Evolutionary conservation across 1,140 invertebrate genomes (phyloP).

Genomic region (Mercenaria mercenaria): DNA sequence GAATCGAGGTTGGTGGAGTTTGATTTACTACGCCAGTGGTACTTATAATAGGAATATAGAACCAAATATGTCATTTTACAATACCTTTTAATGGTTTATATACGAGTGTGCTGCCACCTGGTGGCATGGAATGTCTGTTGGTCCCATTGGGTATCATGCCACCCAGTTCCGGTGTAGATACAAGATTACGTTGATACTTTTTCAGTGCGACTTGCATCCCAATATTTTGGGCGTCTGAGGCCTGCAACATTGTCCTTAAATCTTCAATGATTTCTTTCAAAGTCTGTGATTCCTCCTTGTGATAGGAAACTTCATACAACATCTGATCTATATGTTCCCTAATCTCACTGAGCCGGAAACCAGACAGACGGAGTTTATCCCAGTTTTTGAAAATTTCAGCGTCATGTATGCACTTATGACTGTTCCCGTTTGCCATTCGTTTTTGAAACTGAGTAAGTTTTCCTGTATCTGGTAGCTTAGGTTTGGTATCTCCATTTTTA

Average conservation of each 20-base stretch:
- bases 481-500: conserved; percentile 20
- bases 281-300: conserved; percentile 65
- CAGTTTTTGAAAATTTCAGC: conserved; percentile 64
- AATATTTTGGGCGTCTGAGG: conserved; percentile 61
- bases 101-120: background rate
- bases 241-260: conserved; percentile 61
- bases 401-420: conserved; percentile 56
- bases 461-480: background rate
- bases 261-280: conserved; percentile 66
- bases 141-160: background rate
- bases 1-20: too few relatives aligned
- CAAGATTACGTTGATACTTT: conserved; percentile 34
- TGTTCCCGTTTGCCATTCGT: conserved; percentile 38
- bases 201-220: conserved; percentile 58
- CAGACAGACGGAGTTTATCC: conserved; percentile 62
- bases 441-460: conserved; percentile 60
- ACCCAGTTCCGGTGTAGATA: background rate
- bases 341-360: conserved; percentile 64
- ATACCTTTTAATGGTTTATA: conserved; percentile 62
- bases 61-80: too few relatives aligned
- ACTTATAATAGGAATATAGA: too few relatives aligned
- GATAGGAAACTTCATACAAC: conserved; percentile 59
- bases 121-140: conserved; percentile 58
- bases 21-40: too few relatives aligned
- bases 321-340: conserved; percentile 60